Evolutionary conservation across 1,140 invertebrate species (phyloP), one percentile per base, ranked within the genome.

Genomic region (Bombus confusus): DNA sequence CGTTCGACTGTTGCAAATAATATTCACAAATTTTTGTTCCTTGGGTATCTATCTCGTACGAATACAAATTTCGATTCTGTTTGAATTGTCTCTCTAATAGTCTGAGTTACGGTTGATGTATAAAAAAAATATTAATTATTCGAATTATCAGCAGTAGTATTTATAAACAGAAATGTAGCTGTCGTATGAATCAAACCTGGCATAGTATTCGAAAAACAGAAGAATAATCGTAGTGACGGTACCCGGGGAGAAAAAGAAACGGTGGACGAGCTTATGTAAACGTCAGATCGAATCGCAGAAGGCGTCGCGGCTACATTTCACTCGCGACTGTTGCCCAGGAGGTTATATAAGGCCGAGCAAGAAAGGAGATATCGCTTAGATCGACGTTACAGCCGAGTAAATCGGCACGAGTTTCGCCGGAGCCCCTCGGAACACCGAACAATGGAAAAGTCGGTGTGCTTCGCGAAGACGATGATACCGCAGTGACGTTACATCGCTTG

Each of bases 341-440:
- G 72, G 72, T 85, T 80, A 86, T 39, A 62, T 71, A 86, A 88
- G 73, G 79, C 77, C n/a, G 31, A 39, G 69, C 72, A 86, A 79
- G 87, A 86, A 88, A 89, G 72, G 39, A 59, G 83, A 82, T 88
- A 83, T 76, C 80, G 80, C 57, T 88, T 81, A 41, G 69, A 79
- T 78, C 83, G 47, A 37, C 74, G 57, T 88, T 37, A 73, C 72
- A 83, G 64, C 64, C 64, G 64, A 78, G 74, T 77, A 80, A 87
- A 81, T 86, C 86, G 64, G 37, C 52, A 37, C 34, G 43, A 88
- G 62, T 68, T 78, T 59, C 78, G 73, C 75, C 28, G 59, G 47
- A 18, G 6, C 18, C 37, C 47, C 22, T 75, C 13, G 28, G 43
- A 31, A 37, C 28, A 37, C 1, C 2, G 47, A 75, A 78, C 77